These are phyloP conservation scores for Apistogramma diplotaenia DNA, from an alignment of 2,113 vertebrate genomes.

Conservation along the genomic window DNA sequence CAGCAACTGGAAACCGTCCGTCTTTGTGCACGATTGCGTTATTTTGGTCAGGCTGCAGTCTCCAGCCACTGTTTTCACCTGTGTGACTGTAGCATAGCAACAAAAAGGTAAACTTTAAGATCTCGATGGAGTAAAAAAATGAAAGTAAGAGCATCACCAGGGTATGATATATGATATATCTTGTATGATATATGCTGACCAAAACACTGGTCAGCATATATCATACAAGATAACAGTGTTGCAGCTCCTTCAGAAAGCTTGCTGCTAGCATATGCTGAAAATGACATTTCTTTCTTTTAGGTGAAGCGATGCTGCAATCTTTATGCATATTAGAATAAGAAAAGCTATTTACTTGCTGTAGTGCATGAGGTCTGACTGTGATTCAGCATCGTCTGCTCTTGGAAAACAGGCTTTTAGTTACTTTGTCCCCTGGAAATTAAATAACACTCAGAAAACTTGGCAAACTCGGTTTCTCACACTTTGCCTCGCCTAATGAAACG, in stretches of 20 bases:
- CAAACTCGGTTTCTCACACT: neutral
- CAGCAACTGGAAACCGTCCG: no score
- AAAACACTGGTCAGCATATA: no score
- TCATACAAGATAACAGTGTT: rapidly evolving
- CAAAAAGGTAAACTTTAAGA: neutral
- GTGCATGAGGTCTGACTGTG: neutral
- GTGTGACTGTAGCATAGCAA: rapidly evolving
- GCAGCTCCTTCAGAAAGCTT: neutral
- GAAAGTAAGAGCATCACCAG: neutral
- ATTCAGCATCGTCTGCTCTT: neutral
- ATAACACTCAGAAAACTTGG: neutral
- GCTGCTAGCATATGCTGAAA: neutral
- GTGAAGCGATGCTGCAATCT: neutral
- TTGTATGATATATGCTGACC: no score
- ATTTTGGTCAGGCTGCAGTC: neutral
- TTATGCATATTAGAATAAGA: neutral
- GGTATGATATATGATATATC: no score
- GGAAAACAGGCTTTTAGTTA: neutral
- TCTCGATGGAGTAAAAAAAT: neutral
- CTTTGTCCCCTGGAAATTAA: neutral
- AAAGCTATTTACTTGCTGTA: neutral
- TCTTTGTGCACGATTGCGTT: no score
- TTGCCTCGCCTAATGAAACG: neutral
- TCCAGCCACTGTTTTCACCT: neutral
- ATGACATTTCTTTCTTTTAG: neutral